Evolutionary conservation across 2,888 invertebrate species (phyloP).

Genomic region (Heliconius sara): DNA sequence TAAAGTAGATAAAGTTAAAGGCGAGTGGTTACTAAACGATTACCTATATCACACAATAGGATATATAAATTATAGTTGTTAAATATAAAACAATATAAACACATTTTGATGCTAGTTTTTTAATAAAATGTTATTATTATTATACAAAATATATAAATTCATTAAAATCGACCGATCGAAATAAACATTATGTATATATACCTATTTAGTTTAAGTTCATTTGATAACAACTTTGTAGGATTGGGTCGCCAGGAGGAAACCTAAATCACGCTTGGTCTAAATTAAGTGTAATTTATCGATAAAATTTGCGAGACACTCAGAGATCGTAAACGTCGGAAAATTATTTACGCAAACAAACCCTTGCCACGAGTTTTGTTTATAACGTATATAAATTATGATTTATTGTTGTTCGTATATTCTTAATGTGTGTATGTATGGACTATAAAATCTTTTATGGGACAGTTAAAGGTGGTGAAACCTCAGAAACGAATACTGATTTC

Average conservation of each 20-base stretch:
- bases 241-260: constrained; percentile 54
- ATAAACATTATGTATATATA: background rate
- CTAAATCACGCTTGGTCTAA: constrained; percentile 63
- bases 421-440: constrained; percentile 78
- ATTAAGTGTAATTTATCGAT: constrained; percentile 66
- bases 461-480: constrained; percentile 73
- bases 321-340: constrained; percentile 73
- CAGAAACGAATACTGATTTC: constrained; percentile 75
- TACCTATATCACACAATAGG: background rate
- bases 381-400: constrained; percentile 76
- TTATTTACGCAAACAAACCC: constrained; percentile 73
- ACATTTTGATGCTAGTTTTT: background rate
- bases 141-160: background rate
- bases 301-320: constrained; percentile 72
- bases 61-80: too few relatives aligned
- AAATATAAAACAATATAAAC: too few relatives aligned
- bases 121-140: too few relatives aligned
- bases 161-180: background rate
- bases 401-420: constrained; percentile 75
- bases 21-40: background rate
- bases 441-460: constrained; percentile 79
- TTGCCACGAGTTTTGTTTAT: constrained; percentile 71
- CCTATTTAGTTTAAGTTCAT: constrained; percentile 35
- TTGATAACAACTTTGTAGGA: constrained; percentile 66
- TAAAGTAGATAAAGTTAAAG: background rate